phyloP scores from a whole-genome alignment of 35 echinoderm and acorn worm species.

The Anneissia japonica region DNA sequence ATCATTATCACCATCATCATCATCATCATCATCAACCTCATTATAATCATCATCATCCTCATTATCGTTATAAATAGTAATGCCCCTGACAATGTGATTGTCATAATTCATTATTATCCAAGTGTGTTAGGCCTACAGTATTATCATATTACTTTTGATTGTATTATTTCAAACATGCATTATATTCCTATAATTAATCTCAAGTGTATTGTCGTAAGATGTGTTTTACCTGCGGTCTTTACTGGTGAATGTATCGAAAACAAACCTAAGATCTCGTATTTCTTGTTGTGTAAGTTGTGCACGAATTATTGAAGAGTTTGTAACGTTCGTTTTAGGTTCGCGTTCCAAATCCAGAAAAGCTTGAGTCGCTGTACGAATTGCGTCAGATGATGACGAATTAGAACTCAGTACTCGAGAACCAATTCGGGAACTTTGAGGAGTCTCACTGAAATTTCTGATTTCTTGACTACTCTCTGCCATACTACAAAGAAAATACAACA shows the following conservation, averaged over 20 bases:
- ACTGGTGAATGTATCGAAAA: slow-evolving; percentile 3
- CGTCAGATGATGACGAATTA: background rate
- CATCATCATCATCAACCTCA: background rate
- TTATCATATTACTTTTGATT: too few relatives aligned
- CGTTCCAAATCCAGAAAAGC: background rate
- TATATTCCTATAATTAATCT: too few relatives aligned
- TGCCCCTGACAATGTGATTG: too few relatives aligned
- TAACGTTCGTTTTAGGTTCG: background rate
- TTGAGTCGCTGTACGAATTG: background rate
- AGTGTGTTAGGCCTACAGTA: background rate
- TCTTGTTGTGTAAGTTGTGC: background rate
- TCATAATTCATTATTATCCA: too few relatives aligned
- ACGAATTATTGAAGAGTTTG: background rate
- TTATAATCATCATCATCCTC: background rate
- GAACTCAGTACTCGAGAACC: background rate
- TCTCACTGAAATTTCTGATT: background rate
- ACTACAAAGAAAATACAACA: too few relatives aligned
- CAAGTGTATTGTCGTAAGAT: background rate
- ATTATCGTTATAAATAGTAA: too few relatives aligned
- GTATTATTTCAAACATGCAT: too few relatives aligned
- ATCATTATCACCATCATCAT: background rate
- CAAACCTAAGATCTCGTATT: background rate
- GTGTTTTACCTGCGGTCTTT: background rate
- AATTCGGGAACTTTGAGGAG: background rate
- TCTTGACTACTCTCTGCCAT: too few relatives aligned